A percentile compares a stretch with the other conserved stretches of the same genome.
Evolutionary conservation across 64 coral and sea anemone species (phyloP).

Genomic region (Stichodactyla mertensii): DNA sequence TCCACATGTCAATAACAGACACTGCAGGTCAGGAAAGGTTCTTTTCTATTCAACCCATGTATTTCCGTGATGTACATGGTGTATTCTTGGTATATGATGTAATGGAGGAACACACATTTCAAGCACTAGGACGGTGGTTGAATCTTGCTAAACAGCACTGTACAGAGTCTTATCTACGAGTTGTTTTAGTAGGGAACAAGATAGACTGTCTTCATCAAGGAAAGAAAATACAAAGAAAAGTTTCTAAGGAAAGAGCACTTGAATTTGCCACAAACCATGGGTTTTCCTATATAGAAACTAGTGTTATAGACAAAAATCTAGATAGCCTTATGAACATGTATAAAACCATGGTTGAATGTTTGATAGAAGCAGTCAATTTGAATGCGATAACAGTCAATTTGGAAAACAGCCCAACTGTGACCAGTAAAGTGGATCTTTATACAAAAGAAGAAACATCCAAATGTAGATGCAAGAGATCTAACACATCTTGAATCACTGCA

Average conservation of each 20-base stretch:
- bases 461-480: not conserved
- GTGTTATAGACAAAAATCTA: slow-evolving; percentile 37
- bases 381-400: slow-evolving; percentile 48
- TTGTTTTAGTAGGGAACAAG: slow-evolving; percentile 83
- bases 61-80: slow-evolving; percentile 74
- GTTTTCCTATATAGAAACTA: slow-evolving; percentile 60
- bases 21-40: slow-evolving; percentile 79
- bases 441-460: not conserved
- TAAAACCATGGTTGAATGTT: slow-evolving; percentile 37
- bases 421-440: not conserved
- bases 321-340: slow-evolving; percentile 65
- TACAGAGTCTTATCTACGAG: slow-evolving; percentile 22
- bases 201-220: slow-evolving; percentile 27
- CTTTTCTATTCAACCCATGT: slow-evolving; percentile 55
- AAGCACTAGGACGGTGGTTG: slow-evolving; percentile 49
- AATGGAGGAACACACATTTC: slow-evolving; percentile 47
- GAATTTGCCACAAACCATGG: slow-evolving; percentile 39
- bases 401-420: not conserved
- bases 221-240: not conserved
- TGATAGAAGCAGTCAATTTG: slow-evolving; percentile 47
- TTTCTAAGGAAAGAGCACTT: slow-evolving; percentile 23
- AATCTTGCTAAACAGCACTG: slow-evolving; percentile 47
- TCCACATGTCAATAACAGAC: slow-evolving; percentile 54
- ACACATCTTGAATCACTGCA: not conserved
- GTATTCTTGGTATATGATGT: slow-evolving; percentile 81